A percentile compares a stretch with the other conserved stretches of the same genome.
Evolutionary conservation across 2,888 invertebrate genomes (phyloP).

Genomic region (Drosophila engyochracea): DNA sequence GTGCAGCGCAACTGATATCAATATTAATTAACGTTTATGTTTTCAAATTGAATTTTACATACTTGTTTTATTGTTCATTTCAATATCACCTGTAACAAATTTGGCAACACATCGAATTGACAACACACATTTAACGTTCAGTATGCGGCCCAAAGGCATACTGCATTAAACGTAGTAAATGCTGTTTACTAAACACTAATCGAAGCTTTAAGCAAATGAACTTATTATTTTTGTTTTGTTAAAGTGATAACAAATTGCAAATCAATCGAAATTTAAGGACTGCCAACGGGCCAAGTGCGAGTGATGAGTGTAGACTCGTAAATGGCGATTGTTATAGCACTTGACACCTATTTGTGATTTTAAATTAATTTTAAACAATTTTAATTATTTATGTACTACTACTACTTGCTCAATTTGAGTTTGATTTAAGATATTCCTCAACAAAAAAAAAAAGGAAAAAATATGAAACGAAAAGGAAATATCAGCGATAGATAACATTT

Average conservation of each 20-base stretch:
- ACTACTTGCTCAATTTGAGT: slow-evolving; percentile 38
- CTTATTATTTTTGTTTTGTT: slow-evolving; percentile 5
- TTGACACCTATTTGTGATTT: slow-evolving; percentile 50
- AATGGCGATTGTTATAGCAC: slow-evolving; percentile 14
- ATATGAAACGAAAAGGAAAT: neutral
- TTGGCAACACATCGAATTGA: slow-evolving; percentile 6
- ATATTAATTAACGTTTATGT: slow-evolving; percentile 33
- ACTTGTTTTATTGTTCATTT: slow-evolving; percentile 38
- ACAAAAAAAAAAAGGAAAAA: neutral
- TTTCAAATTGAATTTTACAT: slow-evolving; percentile 33
- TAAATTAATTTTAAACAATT: slow-evolving; percentile 40
- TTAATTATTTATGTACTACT: slow-evolving; percentile 44
- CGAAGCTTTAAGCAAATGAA: slow-evolving; percentile 2
- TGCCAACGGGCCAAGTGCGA: slow-evolving; percentile 8
- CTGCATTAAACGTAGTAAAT: slow-evolving; percentile 18
- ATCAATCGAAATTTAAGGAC: slow-evolving; percentile 7
- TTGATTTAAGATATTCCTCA: slow-evolving; percentile 26
- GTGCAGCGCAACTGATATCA: slow-evolving; percentile 5
- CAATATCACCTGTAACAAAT: slow-evolving; percentile 8
- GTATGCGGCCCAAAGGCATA: slow-evolving; percentile 18
- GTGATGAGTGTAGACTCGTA: neutral
- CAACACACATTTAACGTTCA: slow-evolving; percentile 18
- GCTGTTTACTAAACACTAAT: slow-evolving; percentile 19
- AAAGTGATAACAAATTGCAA: slow-evolving; percentile 19
- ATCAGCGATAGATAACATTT: slow-evolving; percentile 2